phyloP scores from a whole-genome alignment of 2,113 vertebrate genomes.

The Callaeas wilsoni region DNA sequence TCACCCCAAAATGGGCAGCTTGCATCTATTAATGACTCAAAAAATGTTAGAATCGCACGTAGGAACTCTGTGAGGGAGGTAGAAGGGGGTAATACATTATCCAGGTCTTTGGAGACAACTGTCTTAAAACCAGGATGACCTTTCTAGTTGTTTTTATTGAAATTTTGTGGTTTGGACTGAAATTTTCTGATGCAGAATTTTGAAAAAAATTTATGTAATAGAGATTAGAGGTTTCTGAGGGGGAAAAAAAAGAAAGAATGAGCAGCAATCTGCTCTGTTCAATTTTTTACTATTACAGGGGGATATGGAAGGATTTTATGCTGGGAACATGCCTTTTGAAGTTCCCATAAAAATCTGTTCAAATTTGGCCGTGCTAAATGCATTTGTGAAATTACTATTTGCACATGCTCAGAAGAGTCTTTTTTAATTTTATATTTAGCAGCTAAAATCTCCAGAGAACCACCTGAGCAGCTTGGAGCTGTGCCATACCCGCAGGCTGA shows the following conservation, averaged over 20 bases:
- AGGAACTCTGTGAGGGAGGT: neutral
- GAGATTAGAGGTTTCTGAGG: neutral
- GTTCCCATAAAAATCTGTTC: conserved; percentile 23
- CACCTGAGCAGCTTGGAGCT: conserved; percentile 21
- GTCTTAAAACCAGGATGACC: neutral
- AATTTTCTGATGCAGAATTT: neutral
- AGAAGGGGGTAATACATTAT: neutral
- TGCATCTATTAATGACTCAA: neutral
- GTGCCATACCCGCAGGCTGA: neutral
- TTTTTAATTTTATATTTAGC: neutral
- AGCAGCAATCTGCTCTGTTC: neutral
- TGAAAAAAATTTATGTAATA: neutral
- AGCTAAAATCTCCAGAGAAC: neutral
- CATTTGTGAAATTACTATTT: conserved; percentile 4
- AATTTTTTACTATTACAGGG: neutral
- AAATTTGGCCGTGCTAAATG: neutral
- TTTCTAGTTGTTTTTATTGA: neutral
- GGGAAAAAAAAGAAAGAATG: neutral
- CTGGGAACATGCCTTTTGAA: conserved; percentile 21
- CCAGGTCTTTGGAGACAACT: neutral
- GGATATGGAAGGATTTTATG: neutral
- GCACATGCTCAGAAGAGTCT: neutral
- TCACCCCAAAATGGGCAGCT: neutral
- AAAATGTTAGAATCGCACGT: accelerated
- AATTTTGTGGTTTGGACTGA: neutral